Evolutionary conservation across 2,113 vertebrate genomes (phyloP).

Genomic region (Crocuta crocuta): DNA sequence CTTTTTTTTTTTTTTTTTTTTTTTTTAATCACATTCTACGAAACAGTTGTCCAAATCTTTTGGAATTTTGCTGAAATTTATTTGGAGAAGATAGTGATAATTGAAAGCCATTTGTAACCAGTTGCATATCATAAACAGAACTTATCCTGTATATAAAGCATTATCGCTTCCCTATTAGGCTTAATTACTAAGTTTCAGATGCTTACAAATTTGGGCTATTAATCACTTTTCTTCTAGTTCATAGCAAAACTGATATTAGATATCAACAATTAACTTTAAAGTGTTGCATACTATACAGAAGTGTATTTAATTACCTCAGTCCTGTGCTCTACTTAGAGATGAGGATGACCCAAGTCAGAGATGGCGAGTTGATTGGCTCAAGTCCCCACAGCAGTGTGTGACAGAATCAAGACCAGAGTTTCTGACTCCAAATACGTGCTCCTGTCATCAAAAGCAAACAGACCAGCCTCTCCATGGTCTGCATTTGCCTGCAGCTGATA

Average conservation of each 20-base stretch:
- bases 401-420: not conserved
- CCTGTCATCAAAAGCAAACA: not conserved
- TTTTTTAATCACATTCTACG: not conserved
- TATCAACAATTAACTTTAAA: not conserved
- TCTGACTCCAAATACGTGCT: not conserved
- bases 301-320: not conserved
- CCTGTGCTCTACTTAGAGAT: not conserved
- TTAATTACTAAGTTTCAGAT: slow-evolving; percentile 25
- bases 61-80: not conserved
- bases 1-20: slow-evolving; percentile 30
- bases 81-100: not conserved
- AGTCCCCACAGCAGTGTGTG: not conserved
- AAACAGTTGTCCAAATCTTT: slow-evolving; percentile 57
- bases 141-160: not conserved
- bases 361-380: not conserved
- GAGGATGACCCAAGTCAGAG: not conserved
- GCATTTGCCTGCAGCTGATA: not conserved
- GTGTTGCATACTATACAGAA: not conserved
- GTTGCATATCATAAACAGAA: not conserved
- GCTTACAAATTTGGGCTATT: not conserved
- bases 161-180: not conserved
- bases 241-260: not conserved
- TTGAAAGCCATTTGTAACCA: not conserved
- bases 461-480: not conserved
- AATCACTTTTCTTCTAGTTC: slow-evolving; percentile 3